phyloP scores from a whole-genome alignment of 2,888 invertebrate species.

The Drosophila hamatofila region DNA sequence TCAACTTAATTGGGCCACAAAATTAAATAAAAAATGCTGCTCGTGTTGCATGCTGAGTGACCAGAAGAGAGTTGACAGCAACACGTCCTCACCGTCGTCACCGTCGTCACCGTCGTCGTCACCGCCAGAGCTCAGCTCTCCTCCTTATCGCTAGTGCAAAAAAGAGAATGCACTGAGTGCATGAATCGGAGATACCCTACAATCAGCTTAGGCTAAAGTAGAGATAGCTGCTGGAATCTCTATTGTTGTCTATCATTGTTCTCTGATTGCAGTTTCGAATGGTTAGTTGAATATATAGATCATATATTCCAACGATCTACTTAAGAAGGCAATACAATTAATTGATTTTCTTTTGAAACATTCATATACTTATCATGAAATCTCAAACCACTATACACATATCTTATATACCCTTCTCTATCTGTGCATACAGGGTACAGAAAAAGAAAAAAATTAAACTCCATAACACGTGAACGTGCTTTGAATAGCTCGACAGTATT shows the following conservation, averaged over 20 bases:
- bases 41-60: conserved; percentile 59
- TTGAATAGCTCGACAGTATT: conserved; percentile 63
- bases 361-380: too few species aligned
- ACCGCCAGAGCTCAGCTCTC: conserved; percentile 14
- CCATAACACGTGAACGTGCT: conserved; percentile 71
- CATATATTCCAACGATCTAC: neutral
- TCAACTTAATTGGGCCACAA: conserved; percentile 76
- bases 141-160: conserved; percentile 31
- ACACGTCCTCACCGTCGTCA: conserved; percentile 64
- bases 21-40: conserved; percentile 72
- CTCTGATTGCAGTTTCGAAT: neutral
- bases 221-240: neutral
- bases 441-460: conserved; percentile 24
- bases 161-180: neutral
- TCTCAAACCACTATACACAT: neutral
- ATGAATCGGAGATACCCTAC: neutral
- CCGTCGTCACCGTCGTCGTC: conserved; percentile 4
- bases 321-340: too few species aligned
- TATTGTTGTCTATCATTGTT: neutral
- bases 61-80: conserved; percentile 72
- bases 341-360: too few species aligned
- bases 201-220: neutral
- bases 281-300: neutral
- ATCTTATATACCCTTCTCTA: neutral
- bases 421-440: neutral